Base-by-base conservation (phyloP, 2,888 invertebrate species). In the Unio pictorum region DNA sequence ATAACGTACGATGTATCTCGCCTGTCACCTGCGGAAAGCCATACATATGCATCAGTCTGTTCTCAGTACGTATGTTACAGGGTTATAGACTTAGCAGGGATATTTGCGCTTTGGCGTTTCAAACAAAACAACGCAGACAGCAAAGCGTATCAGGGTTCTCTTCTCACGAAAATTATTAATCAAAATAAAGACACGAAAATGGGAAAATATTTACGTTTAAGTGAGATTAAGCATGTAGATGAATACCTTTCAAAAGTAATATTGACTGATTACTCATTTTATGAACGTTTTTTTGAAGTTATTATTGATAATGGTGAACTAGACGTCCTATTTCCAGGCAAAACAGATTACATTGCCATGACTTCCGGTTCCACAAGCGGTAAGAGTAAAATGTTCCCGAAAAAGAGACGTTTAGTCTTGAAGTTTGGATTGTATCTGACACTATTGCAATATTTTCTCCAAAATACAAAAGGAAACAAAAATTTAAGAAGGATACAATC, bases 331-430 rank as follows among this genome's bases (percentile, higher is more conserved):
- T 78, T 80, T 69, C 72, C 73, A 7, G 80, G 74, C 62, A 62
- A 70, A 28, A 66, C 73, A 23, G 73, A 76, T 64, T 78, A 73
- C 68, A 69, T 76, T 18, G 73, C 74, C 1, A 34, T 67, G 8
- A 75, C 79, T n/a, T 77, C 79, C 11, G 79, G 79, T 23, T 77
- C 79, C 34, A 72, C 75, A 17, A 66, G 72, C 34, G 76, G 75
- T 8, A 68, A 69, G 58, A 71, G 73, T 28, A 75, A 79, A 57
- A 67, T 61, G 28, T 75, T 75, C 64, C 77, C 79, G 28, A 79
- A 75, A 66, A 71, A 65, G 15, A 62, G 61, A 1, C 54, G 72
- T 56, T 18, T 76, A 54, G 54, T 57, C 65, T 59, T 61, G 8
- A 62, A 57, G n/a, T 63, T 64, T 28, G 76, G 67, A 1, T 57